Conservation (phyloP, 2,888 invertebrate genomes). For the Andrena trimmerana region DNA sequence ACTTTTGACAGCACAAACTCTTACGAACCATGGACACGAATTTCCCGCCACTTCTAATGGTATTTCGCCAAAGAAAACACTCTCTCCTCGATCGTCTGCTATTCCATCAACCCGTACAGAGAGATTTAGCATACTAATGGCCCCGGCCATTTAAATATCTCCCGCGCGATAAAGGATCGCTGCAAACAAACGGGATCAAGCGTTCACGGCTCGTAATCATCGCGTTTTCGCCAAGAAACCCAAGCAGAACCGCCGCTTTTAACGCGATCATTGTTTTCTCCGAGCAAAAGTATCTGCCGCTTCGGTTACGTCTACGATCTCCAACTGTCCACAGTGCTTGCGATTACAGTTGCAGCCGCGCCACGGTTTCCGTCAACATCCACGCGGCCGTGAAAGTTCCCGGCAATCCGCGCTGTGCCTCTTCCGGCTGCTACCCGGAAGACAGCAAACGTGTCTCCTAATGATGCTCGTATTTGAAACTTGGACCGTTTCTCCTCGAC, state of each 20-base stretch:
- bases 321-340: not conserved
- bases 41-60: not conserved
- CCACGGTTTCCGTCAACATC: conserved; percentile 12
- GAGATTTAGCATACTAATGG: conserved; percentile 37
- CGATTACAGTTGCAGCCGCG: not conserved
- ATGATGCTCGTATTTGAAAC: not conserved
- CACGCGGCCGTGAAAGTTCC: conserved; percentile 22
- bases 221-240: conserved; percentile 61
- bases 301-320: not conserved
- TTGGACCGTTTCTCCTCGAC: not conserved
- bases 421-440: conserved; percentile 8
- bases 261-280: conserved; percentile 48
- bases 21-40: not conserved
- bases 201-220: conserved; percentile 40
- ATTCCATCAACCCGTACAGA: not conserved
- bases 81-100: conserved; percentile 19
- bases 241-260: conserved; percentile 16
- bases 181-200: conserved; percentile 20
- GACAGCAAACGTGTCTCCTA: not conserved
- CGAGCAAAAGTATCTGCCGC: not conserved
- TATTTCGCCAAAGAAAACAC: not conserved
- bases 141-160: conserved; percentile 39
- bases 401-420: not conserved
- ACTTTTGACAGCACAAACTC: not conserved
- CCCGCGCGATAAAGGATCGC: conserved; percentile 2